Base-by-base conservation (phyloP, 2,113 vertebrate species). In the Phylloscopus whistleri region DNA sequence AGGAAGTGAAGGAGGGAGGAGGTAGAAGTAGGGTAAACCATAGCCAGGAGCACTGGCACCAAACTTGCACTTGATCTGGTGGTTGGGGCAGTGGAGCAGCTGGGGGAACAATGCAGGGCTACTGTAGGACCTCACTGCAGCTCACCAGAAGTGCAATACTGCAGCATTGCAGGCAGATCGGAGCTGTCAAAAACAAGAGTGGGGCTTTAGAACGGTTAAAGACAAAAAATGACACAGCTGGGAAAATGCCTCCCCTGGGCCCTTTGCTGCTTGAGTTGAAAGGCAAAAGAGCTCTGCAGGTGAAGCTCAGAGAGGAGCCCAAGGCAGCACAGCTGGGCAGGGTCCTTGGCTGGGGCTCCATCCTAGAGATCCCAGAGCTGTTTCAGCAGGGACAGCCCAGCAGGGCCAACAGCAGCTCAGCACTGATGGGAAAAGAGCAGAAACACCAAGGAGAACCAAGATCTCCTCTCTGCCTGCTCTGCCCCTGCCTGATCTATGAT, bases 141-240 rank as follows among this genome's bases (percentile, higher is more conserved):
- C 31, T 58, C 77, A 28, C 39, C 39, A 53, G 5, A 8, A 48
- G 35, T 3, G 18, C 60, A 74, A 17, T 4, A 19, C 0, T 52
- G 22, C 28, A 74, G 22, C 19, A 19, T 22, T 77, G n/a, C 23
- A 64, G 41, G 48, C 48, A 81, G 48, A 16, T 0, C 31, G 19
- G 9, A 48, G 48, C 14, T 63, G 81, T 51, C 33, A 37, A 22
- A 92, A 80, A 11, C 17, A 66, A 15, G 9, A 69, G 14, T 2
- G 5, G 43, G 15, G 10, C 7, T 90, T 70, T 13, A 12, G 51
- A 43, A 51, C 0, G 0, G 7, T 46, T 80, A n/a, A 31, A 79
- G 18, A 39, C 11, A 46, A 67, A 76, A 39, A 75, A 11, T 6
- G 12, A 39, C 16, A 1, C 3, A 49, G 55, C 2, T 12, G 15